These are phyloP conservation scores for Lanius ludovicianus DNA, from an alignment of 2,113 vertebrate genomes.

Conservation along the genomic window DNA sequence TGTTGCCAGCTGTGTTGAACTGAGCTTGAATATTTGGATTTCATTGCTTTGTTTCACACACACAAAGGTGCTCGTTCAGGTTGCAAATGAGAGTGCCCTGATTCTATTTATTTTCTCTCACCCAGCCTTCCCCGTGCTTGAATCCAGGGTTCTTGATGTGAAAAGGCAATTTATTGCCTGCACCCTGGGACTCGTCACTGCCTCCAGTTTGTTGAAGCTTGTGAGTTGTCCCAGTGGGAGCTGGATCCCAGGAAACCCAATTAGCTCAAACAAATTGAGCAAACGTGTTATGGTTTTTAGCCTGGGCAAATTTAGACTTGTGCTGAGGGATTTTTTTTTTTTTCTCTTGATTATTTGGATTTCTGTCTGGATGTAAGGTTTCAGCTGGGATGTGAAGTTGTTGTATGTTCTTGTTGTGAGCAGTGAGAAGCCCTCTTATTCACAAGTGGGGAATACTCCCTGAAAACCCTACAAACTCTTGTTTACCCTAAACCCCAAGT, in stretches of 20 bases:
- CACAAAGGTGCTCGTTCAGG: background rate
- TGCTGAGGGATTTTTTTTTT: background rate
- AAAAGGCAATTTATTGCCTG: constrained; percentile 44
- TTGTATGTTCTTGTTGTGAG: background rate
- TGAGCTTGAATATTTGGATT: background rate
- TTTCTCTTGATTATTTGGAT: background rate
- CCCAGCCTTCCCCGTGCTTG: background rate
- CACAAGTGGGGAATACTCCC: background rate
- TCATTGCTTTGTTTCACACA: background rate
- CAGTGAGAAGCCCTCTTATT: background rate
- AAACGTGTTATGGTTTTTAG: constrained; percentile 18
- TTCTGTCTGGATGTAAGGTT: background rate
- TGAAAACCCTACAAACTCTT: background rate
- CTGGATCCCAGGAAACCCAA: constrained; percentile 60
- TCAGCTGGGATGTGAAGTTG: background rate
- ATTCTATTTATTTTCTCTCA: background rate
- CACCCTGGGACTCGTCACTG: constrained; percentile 1
- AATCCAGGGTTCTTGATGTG: background rate
- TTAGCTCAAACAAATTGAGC: constrained; percentile 60
- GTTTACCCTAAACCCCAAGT: background rate
- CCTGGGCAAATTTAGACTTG: constrained; percentile 11
- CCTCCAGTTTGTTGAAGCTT: constrained; percentile 38
- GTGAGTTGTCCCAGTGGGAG: constrained; percentile 16
- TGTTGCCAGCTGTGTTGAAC: background rate
- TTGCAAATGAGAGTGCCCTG: background rate